Percentiles rank a stretch among this genome's conserved stretches.
phyloP scores from a whole-genome alignment of 2,888 invertebrate genomes.

The Coelinius sp. region DNA sequence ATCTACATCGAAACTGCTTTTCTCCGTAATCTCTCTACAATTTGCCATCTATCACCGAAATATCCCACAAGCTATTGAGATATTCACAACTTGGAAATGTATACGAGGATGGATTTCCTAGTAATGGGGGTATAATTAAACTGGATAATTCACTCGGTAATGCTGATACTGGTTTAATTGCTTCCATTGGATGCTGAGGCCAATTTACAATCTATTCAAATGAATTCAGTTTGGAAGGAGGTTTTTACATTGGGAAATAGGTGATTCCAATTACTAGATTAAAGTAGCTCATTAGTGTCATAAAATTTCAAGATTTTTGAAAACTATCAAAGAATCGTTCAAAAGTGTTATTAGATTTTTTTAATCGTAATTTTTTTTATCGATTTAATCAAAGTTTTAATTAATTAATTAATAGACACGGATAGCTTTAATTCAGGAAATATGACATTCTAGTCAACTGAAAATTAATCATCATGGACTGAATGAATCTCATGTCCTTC shows the following conservation, averaged over 20 bases:
- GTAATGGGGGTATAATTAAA: slow-evolving; percentile 6
- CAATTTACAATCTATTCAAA: slow-evolving; percentile 10
- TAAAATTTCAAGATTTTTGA: no score
- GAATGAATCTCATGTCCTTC: background rate
- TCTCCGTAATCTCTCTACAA: background rate
- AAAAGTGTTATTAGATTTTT: no score
- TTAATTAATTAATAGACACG: no score
- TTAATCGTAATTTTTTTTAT: no score
- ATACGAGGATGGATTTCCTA: background rate
- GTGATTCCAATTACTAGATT: background rate
- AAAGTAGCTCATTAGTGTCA: background rate
- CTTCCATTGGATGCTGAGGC: slow-evolving; percentile 14
- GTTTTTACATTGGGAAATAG: no score
- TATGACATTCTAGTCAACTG: no score
- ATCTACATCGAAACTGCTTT: slow-evolving; percentile 19
- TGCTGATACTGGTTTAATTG: slow-evolving; percentile 23
- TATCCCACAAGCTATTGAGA: background rate
- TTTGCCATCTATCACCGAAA: slow-evolving; percentile 27
- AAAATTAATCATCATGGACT: background rate
- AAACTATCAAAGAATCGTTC: no score
- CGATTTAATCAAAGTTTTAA: no score
- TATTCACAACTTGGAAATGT: background rate
- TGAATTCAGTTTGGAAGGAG: background rate
- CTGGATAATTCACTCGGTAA: background rate
- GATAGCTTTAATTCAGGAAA: no score